Base-by-base conservation (phyloP, 2,113 vertebrate species). In the Equus quagga region DNA sequence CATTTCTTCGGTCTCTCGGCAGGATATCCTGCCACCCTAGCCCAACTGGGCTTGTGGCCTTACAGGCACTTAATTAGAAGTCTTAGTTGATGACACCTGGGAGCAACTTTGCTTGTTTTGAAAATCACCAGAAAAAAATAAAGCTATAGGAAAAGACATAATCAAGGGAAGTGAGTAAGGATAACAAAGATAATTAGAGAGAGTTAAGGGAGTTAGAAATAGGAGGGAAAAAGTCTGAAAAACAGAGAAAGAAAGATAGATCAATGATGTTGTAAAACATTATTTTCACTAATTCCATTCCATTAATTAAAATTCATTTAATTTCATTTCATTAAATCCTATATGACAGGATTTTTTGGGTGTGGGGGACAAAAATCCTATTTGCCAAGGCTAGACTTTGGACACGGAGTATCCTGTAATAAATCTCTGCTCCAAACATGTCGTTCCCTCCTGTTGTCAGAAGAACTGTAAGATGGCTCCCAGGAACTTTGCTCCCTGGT, bases 361-460 rank as follows among this genome's bases (percentile, higher is more conserved):
- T 23, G 5, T 13, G 17, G 1, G 33, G 11, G 24, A 5, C 21
- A 64, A 70, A 80, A 46, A 62, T 13, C n/a, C 54, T 70, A n/a
- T 54, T 28, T 3, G 64, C 14, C 13, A 56, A 86, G 23, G 31
- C 17, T 73, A 33, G 44, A 49, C 6, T 9, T 65, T 62, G 46
- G 46, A 46, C 28, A 4, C 41, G 12, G 41, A 44, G 36, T 19
- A 18, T n/a, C 46, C 33, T 84, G 17, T 33, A 67, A 58, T 33
- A 23, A 67, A 58, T 4, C 9, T 64, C 10, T 51, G 26, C 26
- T 85, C 24, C 54, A 44, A 18, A 33, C 4, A 28, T 3, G 12
- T 31, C 23, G 1, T 31, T 46, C 15, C 21, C 21, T 28, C 14
- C 54, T 44, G 0, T 8, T 9, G 8, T 0, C 2, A 17, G 62